Evolutionary conservation across 2,797 vertebrate genomes (phyloP), one percentile per base, ranked within the genome.

Genomic region (Coregonus ussuriensis): DNA sequence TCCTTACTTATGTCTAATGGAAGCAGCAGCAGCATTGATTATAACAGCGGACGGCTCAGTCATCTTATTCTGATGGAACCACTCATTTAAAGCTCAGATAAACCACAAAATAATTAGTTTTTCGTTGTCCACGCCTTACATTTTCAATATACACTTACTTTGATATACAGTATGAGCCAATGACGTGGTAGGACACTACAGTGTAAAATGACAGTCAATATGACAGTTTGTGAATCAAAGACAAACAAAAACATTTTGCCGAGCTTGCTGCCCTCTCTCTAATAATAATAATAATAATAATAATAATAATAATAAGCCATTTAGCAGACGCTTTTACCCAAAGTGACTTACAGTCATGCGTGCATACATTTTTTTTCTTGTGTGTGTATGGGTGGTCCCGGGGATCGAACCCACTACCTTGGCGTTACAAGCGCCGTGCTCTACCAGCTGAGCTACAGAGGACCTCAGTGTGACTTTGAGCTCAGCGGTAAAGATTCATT

Each of bases 141-240:
- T 33, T 33, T 33, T 33, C 13, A 66, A 66, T 41, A 41, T 41
- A 41, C 9, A 47, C 41, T 2, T 31, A 14, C 29, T 33, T 33
- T 15, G 29, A 67, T 0, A 47, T 47, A 47, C 41, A 47, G 41
- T 33, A 33, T 16, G 14, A 33, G 31, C 21, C 14, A 67, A 33
- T 15, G 11, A 21, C 25, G 63, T 47, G 41, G 41, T 9, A 47
- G 41, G 41, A 47, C 41, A 25, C 79, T 83, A 77, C 82, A 77
- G 81, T 67, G 76, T 66, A 70, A 75, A 72, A 84, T 77, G 77
- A 82, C 83, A 71, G 69, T 75, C 80, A 80, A 76, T 72, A 76
- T 79, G 82, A 77, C 79, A 80, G 79, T 76, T 75, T n/a, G n/a
- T 80, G 76, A 37, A 63, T 69, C 66, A 56, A 79, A 80, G 76